A percentile compares a stretch with the other conserved stretches of the same genome.
Evolutionary conservation across 2,797 vertebrate species (phyloP).

Genomic region (Nothura maculosa): DNA sequence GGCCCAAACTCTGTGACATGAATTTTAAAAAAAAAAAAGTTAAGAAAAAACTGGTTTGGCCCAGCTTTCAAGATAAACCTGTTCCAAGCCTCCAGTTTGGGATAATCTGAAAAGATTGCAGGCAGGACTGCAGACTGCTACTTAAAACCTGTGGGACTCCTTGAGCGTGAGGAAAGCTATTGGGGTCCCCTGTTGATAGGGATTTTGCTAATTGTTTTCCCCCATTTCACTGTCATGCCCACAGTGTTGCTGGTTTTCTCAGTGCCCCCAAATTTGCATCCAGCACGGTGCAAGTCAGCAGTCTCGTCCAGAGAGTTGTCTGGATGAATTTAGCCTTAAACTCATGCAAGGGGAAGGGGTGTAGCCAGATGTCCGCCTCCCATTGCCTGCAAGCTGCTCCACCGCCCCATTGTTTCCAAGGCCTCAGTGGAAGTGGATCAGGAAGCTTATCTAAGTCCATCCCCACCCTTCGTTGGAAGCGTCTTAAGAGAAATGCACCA

Average conservation of each 20-base stretch:
- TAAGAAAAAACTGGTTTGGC: background rate
- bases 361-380: background rate
- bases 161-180: background rate
- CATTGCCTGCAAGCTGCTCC: background rate
- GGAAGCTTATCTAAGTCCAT: constrained; percentile 67
- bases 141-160: background rate
- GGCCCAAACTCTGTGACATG: background rate
- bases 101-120: background rate
- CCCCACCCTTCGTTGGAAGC: constrained; percentile 53
- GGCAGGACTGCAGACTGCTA: background rate
- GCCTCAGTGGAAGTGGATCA: constrained; percentile 50
- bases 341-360: constrained; percentile 54
- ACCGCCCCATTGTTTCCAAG: constrained; percentile 40
- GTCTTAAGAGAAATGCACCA: background rate
- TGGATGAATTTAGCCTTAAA: background rate
- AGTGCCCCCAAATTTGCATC: background rate
- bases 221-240: rapidly evolving
- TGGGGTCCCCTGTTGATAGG: rapidly evolving
- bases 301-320: rapidly evolving
- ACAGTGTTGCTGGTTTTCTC: rapidly evolving
- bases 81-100: background rate
- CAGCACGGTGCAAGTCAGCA: background rate
- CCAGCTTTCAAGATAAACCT: background rate
- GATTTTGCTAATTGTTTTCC: background rate
- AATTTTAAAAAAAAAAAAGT: background rate